Base-by-base conservation (phyloP, 2,113 vertebrate species). In the Telmatochromis sp. region DNA sequence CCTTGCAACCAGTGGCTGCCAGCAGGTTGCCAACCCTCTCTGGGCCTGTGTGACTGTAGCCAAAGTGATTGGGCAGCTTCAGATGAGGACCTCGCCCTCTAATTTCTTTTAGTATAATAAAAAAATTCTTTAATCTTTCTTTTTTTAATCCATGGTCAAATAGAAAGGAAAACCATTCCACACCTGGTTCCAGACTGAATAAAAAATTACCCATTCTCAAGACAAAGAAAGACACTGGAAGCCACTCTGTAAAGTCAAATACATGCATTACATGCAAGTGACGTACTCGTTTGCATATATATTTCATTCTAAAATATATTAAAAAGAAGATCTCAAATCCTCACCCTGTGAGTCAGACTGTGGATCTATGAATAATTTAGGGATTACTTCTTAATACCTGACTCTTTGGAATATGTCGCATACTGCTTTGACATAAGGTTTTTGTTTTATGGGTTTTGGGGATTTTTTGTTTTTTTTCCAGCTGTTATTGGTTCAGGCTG, bases 401-500 rank as follows among this genome's bases (percentile, higher is more conserved):
- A 42, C 9, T 63, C 31, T 81, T 55, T 79, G 9, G 3, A 37
- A 7, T 63, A 11, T 28, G 7, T 51, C 4, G 28, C 6, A 65
- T 31, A 45, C 31, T 55, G 21, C 6, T 63, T 60, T 65, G 7
- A 73, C 14, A 40, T 42, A 4, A 65, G 28, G 26, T 40, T 80
- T 17, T 35, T 78, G 13, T 58, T 68, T 42, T 6, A 49, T 84
- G 26, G 5, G 10, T 31, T 9, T 10, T 70, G 21, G n/a, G 9
- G 35, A 19, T 33, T 42, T 13, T 73, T 55, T 33, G 2, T 42
- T 58, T 58, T 47, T 21, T 81, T 45, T 21, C 5, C 68, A 97
- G 98, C 96, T 99, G 14, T 95, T 99, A 91, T 95, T 98, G 84
- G 96, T 99, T 33, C 98, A 99, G 90, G 97, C 97, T n/a, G 92